phyloP scores from a whole-genome alignment of 1,140 invertebrate genomes.

The Drosophila virilis region DNA sequence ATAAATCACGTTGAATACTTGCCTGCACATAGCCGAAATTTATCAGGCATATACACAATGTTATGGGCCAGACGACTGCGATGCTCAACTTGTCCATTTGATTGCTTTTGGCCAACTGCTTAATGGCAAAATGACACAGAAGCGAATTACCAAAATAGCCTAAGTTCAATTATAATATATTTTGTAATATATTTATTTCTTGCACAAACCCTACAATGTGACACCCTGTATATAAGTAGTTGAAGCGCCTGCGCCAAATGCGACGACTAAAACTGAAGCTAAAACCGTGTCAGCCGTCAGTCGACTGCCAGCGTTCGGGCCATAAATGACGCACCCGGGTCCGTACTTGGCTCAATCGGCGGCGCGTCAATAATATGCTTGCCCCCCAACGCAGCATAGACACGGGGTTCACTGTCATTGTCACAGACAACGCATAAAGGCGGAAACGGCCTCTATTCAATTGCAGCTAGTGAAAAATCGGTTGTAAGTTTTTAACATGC shows the following conservation, averaged over 20 bases:
- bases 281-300: slow-evolving; percentile 38
- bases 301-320: slow-evolving; percentile 55
- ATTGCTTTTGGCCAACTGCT: not conserved
- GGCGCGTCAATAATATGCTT: slow-evolving; percentile 51
- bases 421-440: slow-evolving; percentile 1
- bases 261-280: slow-evolving; percentile 2
- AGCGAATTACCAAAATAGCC: not conserved
- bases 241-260: slow-evolving; percentile 32
- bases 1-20: not conserved
- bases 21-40: not conserved
- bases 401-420: slow-evolving; percentile 31
- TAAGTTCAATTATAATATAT: not conserved
- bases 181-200: slow-evolving; percentile 5
- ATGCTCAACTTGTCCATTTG: slow-evolving; percentile 7
- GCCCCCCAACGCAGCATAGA: slow-evolving; percentile 26
- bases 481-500: slow-evolving; percentile 27
- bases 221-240: slow-evolving; percentile 12
- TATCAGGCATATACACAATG: not conserved
- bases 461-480: slow-evolving; percentile 21
- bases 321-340: slow-evolving; percentile 27
- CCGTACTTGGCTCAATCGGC: slow-evolving; percentile 23
- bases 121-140: not conserved
- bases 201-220: not conserved
- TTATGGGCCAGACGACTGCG: no score
- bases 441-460: not conserved